A percentile compares a stretch with the other conserved stretches of the same genome.
Evolutionary conservation across 1,140 invertebrate species (phyloP).

Genomic region (Chironomus tepperi): DNA sequence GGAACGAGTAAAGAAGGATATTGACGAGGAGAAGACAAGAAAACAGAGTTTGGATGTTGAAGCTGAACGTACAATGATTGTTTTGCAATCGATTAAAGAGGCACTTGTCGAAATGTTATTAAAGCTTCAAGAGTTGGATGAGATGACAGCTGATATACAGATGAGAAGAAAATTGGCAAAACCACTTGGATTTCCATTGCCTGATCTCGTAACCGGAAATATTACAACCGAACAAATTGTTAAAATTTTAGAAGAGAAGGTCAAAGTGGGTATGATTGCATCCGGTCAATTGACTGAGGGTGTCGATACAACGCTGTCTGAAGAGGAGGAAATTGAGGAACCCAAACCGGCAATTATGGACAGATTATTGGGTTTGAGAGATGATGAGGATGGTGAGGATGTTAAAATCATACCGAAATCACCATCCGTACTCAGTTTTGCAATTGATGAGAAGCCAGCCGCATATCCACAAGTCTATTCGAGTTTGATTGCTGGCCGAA

Average conservation of each 20-base stretch:
- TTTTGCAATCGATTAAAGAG: slow-evolving; percentile 45
- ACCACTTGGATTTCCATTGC: slow-evolving; percentile 7
- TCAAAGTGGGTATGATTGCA: slow-evolving; percentile 4
- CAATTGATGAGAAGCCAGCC: slow-evolving; percentile 36
- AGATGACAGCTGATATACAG: slow-evolving; percentile 34
- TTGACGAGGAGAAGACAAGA: slow-evolving; percentile 43
- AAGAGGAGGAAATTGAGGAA: slow-evolving; percentile 34
- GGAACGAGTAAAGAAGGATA: slow-evolving; percentile 49
- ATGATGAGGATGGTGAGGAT: slow-evolving; percentile 29
- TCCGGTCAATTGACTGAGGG: neutral
- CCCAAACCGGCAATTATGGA: slow-evolving; percentile 32
- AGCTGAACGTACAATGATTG: slow-evolving; percentile 42
- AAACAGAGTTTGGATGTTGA: slow-evolving; percentile 39
- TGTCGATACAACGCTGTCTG: neutral
- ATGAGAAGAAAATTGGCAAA: slow-evolving; percentile 24
- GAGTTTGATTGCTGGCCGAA: slow-evolving; percentile 36
- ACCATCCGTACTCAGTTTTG: slow-evolving; percentile 28
- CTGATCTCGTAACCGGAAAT: neutral
- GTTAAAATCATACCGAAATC: slow-evolving; percentile 26
- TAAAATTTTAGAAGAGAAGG: slow-evolving; percentile 19
- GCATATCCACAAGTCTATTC: slow-evolving; percentile 39
- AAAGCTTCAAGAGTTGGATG: slow-evolving; percentile 39
- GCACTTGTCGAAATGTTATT: slow-evolving; percentile 39
- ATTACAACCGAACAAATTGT: neutral
- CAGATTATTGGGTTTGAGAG: slow-evolving; percentile 5